These are phyloP conservation scores for Barnardius zonarius DNA, from an alignment of 2,113 vertebrate species.

Conservation along the genomic window DNA sequence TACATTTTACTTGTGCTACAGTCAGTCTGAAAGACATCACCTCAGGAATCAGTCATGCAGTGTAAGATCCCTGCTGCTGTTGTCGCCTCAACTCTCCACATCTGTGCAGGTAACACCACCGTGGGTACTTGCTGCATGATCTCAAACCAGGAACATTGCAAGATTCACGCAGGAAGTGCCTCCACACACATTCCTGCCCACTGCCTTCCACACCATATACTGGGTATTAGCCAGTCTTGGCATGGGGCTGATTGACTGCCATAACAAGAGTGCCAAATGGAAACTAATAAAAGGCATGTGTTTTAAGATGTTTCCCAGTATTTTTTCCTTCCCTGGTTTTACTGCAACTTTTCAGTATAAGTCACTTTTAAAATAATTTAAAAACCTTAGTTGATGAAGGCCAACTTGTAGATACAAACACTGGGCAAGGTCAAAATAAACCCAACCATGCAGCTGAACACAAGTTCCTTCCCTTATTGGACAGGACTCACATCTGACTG, in stretches of 20 bases:
- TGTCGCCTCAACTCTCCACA: not conserved
- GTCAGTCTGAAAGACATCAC: not conserved
- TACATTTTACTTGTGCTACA: not conserved
- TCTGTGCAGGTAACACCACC: not conserved
- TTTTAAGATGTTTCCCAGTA: not conserved
- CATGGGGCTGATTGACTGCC: not conserved
- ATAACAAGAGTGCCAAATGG: not conserved
- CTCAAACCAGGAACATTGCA: not conserved
- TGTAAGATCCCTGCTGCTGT: not conserved
- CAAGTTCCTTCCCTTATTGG: not conserved
- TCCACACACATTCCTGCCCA: not conserved
- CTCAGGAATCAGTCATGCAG: not conserved
- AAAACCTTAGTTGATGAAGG: not conserved
- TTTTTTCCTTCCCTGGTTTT: not conserved
- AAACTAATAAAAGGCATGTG: not conserved
- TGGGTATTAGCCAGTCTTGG: not conserved
- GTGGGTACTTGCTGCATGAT: not conserved
- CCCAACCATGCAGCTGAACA: not conserved
- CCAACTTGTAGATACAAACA: not conserved
- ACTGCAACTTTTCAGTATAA: not conserved
- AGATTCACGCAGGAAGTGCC: not conserved
- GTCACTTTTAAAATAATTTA: not conserved
- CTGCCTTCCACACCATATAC: not conserved
- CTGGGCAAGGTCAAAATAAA: not conserved
- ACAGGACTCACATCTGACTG: fast-evolving